Evolutionary conservation across 2,888 invertebrate species (phyloP), one percentile per base, ranked within the genome.

Genomic region (Atherix ibis): DNA sequence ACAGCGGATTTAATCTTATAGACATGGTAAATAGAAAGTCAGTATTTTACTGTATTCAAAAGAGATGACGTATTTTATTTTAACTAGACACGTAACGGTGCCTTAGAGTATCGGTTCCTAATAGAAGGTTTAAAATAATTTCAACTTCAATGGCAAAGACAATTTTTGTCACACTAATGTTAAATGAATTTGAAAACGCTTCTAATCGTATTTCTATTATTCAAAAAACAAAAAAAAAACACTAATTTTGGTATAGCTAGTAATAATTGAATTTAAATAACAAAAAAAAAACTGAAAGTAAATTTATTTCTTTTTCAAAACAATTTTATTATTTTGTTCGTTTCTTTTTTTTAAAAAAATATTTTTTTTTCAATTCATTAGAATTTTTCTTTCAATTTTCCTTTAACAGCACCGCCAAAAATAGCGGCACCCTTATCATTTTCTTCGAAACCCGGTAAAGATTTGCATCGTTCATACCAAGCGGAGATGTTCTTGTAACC

Each of bases 391-490:
- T 60, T 58, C 32, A 66, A 42, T 47, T 71, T 71, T 44, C 65
- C 68, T 45, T 58, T 65, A 0, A 74, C 69, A 25, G 65, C 63
- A 46, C 67, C 67, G 22, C 68, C 73, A 54, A 67, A 73, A 22
- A 49, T 43, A 44, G 66, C 64, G 10, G 73, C 73, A 14, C 73
- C 74, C 46, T 59, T 61, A 42, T 69, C 61, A 47, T 74, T 75
- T 51, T 73, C 71, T 18, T 53, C 53, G 47, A 64, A 72, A 22
- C 69, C 69, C 13, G 73, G 72, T 26, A 77, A 55, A 14, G 56
- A 46, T 18, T 63, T 56, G 49, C 76, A 76, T 37, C 65, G 59
- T 32, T 67, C 60, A 8, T 72, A 41, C 77, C 76, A 77, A n/a
- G 35, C 39, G 10, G 35, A 26, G 9, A 45, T n/a, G 16, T 43